Conservation (phyloP, 2,888 invertebrate species). For the Cyaniris semiargus region DNA sequence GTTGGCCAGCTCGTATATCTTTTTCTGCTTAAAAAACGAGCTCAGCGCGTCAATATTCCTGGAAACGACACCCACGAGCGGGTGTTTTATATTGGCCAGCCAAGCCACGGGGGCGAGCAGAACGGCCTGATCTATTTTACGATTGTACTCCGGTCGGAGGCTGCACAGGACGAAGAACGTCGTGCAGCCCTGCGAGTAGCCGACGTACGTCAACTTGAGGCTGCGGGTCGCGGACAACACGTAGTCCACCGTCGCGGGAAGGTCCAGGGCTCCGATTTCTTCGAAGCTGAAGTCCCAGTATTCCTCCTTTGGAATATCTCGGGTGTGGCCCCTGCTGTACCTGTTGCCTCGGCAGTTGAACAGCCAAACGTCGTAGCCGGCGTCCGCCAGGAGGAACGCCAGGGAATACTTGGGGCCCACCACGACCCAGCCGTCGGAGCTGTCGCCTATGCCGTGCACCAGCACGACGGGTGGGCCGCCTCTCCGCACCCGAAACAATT, state of each 20-base stretch:
- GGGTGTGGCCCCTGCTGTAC: slow-evolving; percentile 61
- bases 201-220: slow-evolving; percentile 60
- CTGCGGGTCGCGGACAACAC: slow-evolving; percentile 53
- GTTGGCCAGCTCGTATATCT: slow-evolving; percentile 61
- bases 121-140: slow-evolving; percentile 62
- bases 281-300: slow-evolving; percentile 71
- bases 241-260: slow-evolving; percentile 65
- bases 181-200: slow-evolving; percentile 71
- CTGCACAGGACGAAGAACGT: slow-evolving; percentile 67
- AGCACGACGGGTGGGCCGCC: slow-evolving; percentile 64
- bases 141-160: slow-evolving; percentile 60
- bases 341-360: slow-evolving; percentile 68
- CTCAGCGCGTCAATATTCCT: slow-evolving; percentile 49
- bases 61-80: slow-evolving; percentile 55
- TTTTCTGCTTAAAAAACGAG: slow-evolving; percentile 49
- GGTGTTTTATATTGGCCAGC: slow-evolving; percentile 54
- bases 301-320: slow-evolving; percentile 49
- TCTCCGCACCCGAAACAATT: slow-evolving; percentile 57
- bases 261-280: slow-evolving; percentile 66
- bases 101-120: slow-evolving; percentile 67
- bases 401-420: slow-evolving; percentile 60
- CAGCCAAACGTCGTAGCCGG: slow-evolving; percentile 68
- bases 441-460: slow-evolving; percentile 67
- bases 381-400: slow-evolving; percentile 59
- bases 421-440: slow-evolving; percentile 69